Conservation (phyloP, 2,113 vertebrate genomes). For the Trematomus loennbergii region DNA sequence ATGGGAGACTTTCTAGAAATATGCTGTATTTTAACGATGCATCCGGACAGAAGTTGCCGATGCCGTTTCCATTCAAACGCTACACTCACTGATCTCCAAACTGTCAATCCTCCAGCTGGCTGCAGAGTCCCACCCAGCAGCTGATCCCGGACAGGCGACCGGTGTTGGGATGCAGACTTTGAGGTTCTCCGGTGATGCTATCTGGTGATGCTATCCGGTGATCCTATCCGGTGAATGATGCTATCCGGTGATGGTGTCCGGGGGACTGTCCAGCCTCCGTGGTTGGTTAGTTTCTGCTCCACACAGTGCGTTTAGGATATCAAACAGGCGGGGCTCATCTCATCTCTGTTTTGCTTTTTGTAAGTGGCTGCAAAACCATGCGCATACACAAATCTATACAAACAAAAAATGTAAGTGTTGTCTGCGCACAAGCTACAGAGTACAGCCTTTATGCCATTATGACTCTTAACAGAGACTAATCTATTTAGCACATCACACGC, state of each 20-base stretch:
- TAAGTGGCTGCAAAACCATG: background rate
- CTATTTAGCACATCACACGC: background rate
- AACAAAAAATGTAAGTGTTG: background rate
- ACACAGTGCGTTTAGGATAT: background rate
- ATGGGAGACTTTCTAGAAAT: background rate
- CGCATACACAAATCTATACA: background rate
- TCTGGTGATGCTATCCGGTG: background rate
- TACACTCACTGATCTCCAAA: slow-evolving; percentile 3
- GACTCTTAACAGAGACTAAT: background rate
- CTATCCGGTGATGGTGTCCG: background rate
- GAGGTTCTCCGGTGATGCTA: background rate
- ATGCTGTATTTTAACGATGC: background rate
- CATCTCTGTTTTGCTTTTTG: background rate
- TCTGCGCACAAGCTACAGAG: background rate
- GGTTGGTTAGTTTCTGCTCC: slow-evolving; percentile 15
- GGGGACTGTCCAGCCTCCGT: background rate
- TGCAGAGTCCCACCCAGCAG: slow-evolving; percentile 19
- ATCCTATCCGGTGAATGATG: background rate
- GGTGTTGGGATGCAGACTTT: background rate
- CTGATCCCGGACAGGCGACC: slow-evolving; percentile 33
- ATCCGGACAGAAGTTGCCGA: background rate
- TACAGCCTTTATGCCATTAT: background rate
- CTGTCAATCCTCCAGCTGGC: slow-evolving; percentile 10
- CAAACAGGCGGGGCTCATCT: slow-evolving; percentile 31
- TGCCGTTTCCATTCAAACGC: background rate